Base-by-base conservation (phyloP, 2,113 vertebrate species). In the Apaloderma vittatum region DNA sequence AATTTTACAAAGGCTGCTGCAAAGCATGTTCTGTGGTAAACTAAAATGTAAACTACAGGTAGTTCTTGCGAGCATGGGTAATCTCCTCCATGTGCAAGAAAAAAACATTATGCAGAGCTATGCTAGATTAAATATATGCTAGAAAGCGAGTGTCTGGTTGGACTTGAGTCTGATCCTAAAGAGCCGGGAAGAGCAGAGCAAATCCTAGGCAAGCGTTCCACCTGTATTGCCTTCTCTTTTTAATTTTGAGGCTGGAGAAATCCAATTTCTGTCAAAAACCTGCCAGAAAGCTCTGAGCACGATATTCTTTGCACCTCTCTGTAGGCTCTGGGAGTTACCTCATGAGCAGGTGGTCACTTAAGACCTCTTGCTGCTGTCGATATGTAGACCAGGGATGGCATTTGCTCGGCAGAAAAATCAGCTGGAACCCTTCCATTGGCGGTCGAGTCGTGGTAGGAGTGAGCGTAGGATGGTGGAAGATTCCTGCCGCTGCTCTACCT, bases 401-500 rank as follows among this genome's bases (percentile, higher is more conserved):
- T 86, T 89, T 89, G 55, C 58, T 63, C 55, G 45, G 17, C 32
- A 19, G 62, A 37, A 79, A 52, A 45, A 61, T 30, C 30, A 19
- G 17, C 27, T 86, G 14, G 34, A 85, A 34, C 3, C 2, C 8
- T 43, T 57, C 7, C n/a, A 32, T 71, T 46, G 52, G 6, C n/a
- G 27, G 4, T 15, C 27, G 32, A 45, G 7, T 57, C 2, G 0
- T 70, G 9, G 26, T 90, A 48, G 55, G 52, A 52, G 19, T 6
- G 22, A 22, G 2, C 12, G 4, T 51, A 36, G 57, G 37, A 52
- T 0, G 0, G 11, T 24, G 3, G 4, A 27, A 30, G 36, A 15
- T 24, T 27, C 6, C 30, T 75, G 54, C 14, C 18, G 9, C 40
- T 36, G 75, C 51, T 72, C 23, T 49, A 23, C 37, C 13, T 36